These are phyloP conservation scores for Dioctria linearis DNA, from an alignment of 2,888 invertebrate genomes.

Conservation along the genomic window DNA sequence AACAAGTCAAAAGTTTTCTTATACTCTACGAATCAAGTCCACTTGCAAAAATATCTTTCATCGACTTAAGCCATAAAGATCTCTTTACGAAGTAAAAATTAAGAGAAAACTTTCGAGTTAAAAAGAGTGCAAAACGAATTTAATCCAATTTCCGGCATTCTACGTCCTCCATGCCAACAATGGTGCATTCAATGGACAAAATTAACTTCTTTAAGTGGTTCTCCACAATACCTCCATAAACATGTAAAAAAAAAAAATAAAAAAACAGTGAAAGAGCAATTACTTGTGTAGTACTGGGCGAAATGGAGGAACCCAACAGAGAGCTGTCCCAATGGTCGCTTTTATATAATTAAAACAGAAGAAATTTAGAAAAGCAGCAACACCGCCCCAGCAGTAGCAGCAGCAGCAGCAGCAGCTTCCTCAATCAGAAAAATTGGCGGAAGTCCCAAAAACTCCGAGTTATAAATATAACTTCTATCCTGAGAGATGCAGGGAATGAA, in stretches of 20 bases:
- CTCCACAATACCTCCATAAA: conserved; percentile 13
- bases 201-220: conserved; percentile 46
- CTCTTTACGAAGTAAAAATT: not conserved
- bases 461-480: conserved; percentile 37
- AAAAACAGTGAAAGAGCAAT: not conserved
- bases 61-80: not conserved
- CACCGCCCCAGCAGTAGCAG: conserved; percentile 14
- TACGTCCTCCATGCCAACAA: not conserved
- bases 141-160: conserved; percentile 31
- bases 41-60: too few species aligned
- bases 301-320: not conserved
- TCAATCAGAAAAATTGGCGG: conserved; percentile 57
- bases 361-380: not conserved
- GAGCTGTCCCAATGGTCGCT: conserved; percentile 2
- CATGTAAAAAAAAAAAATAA: not conserved
- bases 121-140: conserved; percentile 29
- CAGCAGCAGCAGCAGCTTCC: conserved; percentile 53
- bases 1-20: not conserved
- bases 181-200: conserved; percentile 23
- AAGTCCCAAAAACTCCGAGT: conserved; percentile 55
- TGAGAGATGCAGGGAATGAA: not conserved
- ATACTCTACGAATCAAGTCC: too few species aligned
- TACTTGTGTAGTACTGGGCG: conserved; percentile 3
- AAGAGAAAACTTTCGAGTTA: conserved; percentile 20
- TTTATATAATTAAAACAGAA: conserved; percentile 16